Percentiles rank a stretch among this genome's conserved stretches.
phyloP scores from a whole-genome alignment of 2,113 vertebrate genomes.

The Microtus oregoni region DNA sequence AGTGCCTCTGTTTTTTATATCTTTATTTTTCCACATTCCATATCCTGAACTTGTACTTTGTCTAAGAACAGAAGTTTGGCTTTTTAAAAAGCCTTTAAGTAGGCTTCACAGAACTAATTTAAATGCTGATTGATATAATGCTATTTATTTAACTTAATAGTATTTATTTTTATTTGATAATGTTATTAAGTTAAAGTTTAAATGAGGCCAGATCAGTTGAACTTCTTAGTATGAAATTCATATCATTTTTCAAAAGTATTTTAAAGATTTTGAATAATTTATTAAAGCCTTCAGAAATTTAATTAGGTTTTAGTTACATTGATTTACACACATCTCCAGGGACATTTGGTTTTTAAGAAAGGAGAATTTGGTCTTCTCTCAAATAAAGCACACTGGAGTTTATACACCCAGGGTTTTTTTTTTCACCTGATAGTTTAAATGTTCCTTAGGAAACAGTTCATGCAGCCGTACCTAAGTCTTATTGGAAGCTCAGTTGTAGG shows the following conservation, averaged over 20 bases:
- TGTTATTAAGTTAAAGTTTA: constrained; percentile 75
- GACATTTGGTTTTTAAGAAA: constrained; percentile 28
- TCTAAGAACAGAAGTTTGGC: constrained; percentile 20
- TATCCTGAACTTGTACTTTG: constrained; percentile 48
- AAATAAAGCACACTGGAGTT: constrained; percentile 37
- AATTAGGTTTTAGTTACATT: constrained; percentile 55
- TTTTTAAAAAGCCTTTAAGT: constrained; percentile 46
- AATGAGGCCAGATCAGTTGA: constrained; percentile 64
- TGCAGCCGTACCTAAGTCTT: neutral
- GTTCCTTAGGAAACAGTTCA: neutral
- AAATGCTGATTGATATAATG: constrained; percentile 73
- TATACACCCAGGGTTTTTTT: neutral
- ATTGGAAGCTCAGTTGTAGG: neutral
- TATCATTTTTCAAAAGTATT: constrained; percentile 69
- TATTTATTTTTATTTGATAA: constrained; percentile 79
- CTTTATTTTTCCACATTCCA: constrained; percentile 39
- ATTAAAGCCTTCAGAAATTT: constrained; percentile 65
- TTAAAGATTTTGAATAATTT: constrained; percentile 76
- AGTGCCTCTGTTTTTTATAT: constrained; percentile 10
- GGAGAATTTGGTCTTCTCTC: constrained; percentile 18
- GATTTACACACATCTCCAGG: constrained; percentile 1
- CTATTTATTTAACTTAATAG: constrained; percentile 73
- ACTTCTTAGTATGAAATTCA: constrained; percentile 54
- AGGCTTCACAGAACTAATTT: constrained; percentile 70
- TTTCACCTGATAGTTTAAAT: neutral